Percentiles rank a stretch among this genome's conserved stretches.
phyloP scores from a whole-genome alignment of 2,113 vertebrate species.

The Proteles cristata region DNA sequence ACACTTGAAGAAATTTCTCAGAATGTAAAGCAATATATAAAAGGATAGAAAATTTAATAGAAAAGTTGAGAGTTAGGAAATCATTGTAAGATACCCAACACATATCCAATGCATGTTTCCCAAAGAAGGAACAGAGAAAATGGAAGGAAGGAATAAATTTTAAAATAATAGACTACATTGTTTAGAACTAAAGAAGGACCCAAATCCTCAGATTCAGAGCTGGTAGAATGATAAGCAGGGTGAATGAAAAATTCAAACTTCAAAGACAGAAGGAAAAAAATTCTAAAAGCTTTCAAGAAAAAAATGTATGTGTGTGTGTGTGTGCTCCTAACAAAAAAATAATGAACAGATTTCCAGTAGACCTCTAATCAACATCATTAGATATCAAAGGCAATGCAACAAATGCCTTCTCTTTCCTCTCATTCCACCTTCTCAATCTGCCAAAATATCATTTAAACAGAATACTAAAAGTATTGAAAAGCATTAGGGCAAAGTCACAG shows the following conservation, averaged over 20 bases:
- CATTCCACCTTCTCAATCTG: neutral
- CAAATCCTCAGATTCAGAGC: neutral
- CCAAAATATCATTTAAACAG: neutral
- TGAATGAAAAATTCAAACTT: neutral
- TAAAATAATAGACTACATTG: neutral
- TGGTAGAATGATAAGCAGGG: neutral
- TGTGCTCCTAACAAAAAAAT: neutral
- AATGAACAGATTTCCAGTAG: neutral
- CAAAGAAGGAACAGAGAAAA: neutral
- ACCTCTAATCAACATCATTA: neutral
- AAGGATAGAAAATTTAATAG: neutral
- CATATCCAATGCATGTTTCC: neutral
- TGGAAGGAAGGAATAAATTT: neutral
- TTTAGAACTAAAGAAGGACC: neutral
- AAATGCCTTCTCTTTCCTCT: neutral
- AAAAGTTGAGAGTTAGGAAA: neutral
- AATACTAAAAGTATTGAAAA: neutral
- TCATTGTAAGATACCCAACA: neutral
- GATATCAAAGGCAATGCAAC: neutral
- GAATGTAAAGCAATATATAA: neutral
- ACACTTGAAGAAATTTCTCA: neutral
- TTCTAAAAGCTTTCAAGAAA: neutral
- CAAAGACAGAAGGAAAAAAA: neutral
- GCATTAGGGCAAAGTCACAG: neutral
- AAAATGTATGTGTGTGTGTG: neutral